Base-by-base conservation (phyloP, 2,113 vertebrate species). In the Pogona vitticeps region DNA sequence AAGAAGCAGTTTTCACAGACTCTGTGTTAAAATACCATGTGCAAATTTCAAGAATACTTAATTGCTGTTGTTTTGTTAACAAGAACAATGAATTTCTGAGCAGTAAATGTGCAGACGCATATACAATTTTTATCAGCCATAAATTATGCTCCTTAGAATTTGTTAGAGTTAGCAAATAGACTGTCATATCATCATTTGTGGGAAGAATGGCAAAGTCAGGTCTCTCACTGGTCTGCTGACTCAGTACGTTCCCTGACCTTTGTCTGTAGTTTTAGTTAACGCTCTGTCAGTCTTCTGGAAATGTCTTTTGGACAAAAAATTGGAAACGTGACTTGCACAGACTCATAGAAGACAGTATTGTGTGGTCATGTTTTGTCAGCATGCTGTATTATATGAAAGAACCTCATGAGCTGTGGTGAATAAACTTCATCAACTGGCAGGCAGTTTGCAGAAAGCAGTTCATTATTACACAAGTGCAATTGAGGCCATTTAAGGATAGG, bases 111-210 rank as follows among this genome's bases (percentile, higher is more conserved):
- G 93, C 93, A 86, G 91, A 87, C 92, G 91, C 87, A 92, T 94
- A 94, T 15, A 89, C 94, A 95, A 96, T 95, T 94, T 94, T 95
- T 95, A 95, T 96, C 94, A 88, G 85, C 73, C 70, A 80, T 79
- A 73, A 56, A 82, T 84, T 81, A 87, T 88, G 71, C 38, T 72
- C 82, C 78, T 67, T 28, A 70, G 93, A 73, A 93, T 93, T 94
- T 89, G 90, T 92, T 88, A 82, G 76, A 90, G 94, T 93, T 91
- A 92, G 91, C 89, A 94, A 93, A 94, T 90, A 86, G 67, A 72
- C 85, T 67, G 52, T 94, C 82, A 89, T 93, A 92, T 86, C 68
- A 42, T 88, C 91, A 90, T 90, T 90, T 96, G 95, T 97, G 96
- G 95, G 95, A 95, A 95, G 91, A 95, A 94, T 86, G 91, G 58